A percentile compares a stretch with the other conserved stretches of the same genome.
Evolutionary conservation across 2,797 vertebrate species (phyloP).

Genomic region (Tapera naevia): DNA sequence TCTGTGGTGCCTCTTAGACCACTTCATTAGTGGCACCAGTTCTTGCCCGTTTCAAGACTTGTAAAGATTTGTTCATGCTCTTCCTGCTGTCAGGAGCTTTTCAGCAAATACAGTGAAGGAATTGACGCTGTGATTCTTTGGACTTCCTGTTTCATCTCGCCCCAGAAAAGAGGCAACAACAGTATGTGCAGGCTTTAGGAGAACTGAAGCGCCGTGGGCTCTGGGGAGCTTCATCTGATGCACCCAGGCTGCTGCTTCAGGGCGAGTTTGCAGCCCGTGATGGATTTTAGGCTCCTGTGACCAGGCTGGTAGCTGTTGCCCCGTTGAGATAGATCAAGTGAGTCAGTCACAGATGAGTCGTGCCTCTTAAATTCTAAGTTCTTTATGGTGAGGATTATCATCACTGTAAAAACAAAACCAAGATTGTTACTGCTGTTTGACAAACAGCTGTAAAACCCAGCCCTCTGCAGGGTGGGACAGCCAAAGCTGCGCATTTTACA

Average conservation of each 20-base stretch:
- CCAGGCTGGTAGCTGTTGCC: neutral
- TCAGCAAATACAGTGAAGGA: neutral
- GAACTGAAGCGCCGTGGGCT: neutral
- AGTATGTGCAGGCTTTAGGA: neutral
- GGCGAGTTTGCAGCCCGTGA: neutral
- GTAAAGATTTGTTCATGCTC: neutral
- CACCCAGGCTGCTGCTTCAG: neutral
- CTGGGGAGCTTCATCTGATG: neutral
- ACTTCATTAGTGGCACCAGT: neutral
- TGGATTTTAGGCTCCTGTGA: neutral
- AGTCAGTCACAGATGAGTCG: conserved; percentile 21
- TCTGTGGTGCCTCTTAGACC: neutral
- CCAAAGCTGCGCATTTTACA: neutral
- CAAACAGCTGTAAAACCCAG: neutral
- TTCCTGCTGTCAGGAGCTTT: conserved; percentile 11
- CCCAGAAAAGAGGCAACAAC: neutral
- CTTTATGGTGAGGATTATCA: neutral
- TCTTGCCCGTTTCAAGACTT: neutral
- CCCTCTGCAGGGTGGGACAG: neutral
- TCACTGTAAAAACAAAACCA: neutral
- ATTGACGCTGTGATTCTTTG: neutral
- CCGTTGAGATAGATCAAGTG: neutral
- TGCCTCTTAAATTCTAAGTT: neutral
- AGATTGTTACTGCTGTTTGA: neutral
- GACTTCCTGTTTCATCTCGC: neutral